These are phyloP conservation scores for Nymphalis c-album DNA, from an alignment of 2,888 invertebrate species.

Conservation along the genomic window DNA sequence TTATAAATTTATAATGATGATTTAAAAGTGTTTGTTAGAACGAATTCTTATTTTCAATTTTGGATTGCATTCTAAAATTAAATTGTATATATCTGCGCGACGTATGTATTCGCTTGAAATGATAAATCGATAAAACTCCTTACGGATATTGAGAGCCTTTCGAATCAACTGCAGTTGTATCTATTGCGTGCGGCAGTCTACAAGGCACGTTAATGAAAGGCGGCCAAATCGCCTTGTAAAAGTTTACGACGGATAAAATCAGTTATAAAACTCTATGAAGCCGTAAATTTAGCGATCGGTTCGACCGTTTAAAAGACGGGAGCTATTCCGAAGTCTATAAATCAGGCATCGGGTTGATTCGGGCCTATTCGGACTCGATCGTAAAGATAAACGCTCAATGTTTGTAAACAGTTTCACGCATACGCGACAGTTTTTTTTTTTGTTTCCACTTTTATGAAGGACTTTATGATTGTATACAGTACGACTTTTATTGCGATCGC, in stretches of 20 bases:
- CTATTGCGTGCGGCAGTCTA: slow-evolving; percentile 17
- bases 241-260: slow-evolving; percentile 78
- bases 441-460: slow-evolving; percentile 52
- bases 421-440: slow-evolving; percentile 62
- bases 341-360: slow-evolving; percentile 67
- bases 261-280: slow-evolving; percentile 76
- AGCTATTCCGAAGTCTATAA: slow-evolving; percentile 72
- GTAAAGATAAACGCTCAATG: slow-evolving; percentile 70
- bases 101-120: too few relatives aligned
- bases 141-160: neutral
- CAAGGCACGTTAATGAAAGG: slow-evolving; percentile 59
- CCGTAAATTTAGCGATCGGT: slow-evolving; percentile 64
- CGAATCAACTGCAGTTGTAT: neutral
- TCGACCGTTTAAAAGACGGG: slow-evolving; percentile 67
- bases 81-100: too few relatives aligned
- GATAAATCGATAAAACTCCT: too few relatives aligned
- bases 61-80: too few relatives aligned
- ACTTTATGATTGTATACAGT: slow-evolving; percentile 45
- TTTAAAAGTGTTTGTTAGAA: too few relatives aligned
- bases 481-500: slow-evolving; percentile 41
- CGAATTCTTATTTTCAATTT: too few relatives aligned
- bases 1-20: too few relatives aligned
- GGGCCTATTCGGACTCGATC: slow-evolving; percentile 63
- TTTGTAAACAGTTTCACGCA: slow-evolving; percentile 75
- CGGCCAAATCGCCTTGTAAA: slow-evolving; percentile 68